These are phyloP conservation scores for Gambusia yucatana DNA, from an alignment of 2,797 vertebrate genomes.

Conservation along the genomic window DNA sequence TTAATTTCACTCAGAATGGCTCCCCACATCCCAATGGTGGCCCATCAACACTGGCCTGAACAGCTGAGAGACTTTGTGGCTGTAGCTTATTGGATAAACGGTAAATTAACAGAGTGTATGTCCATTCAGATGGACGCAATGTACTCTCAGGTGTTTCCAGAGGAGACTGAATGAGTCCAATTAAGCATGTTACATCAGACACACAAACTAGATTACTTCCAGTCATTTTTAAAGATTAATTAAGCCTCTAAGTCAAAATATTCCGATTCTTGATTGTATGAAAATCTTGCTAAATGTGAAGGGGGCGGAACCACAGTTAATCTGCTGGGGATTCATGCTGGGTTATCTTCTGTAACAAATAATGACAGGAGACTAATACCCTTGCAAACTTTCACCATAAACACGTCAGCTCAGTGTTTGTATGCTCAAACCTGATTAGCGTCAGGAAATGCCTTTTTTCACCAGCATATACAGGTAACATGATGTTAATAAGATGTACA, in stretches of 20 bases:
- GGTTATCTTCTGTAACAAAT: conserved; percentile 75
- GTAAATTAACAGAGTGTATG: conserved; percentile 89
- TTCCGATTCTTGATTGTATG: conserved; percentile 90
- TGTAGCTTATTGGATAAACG: conserved; percentile 88
- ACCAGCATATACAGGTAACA: conserved; percentile 12
- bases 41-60: conserved; percentile 42
- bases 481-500: neutral
- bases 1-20: conserved; percentile 71
- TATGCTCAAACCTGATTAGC: conserved; percentile 15
- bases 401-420: conserved; percentile 3
- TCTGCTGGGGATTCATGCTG: neutral
- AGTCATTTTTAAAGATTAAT: conserved; percentile 96
- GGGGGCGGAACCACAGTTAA: neutral
- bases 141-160: conserved; percentile 94
- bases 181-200: conserved; percentile 90
- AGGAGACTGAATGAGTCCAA: conserved; percentile 91
- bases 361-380: conserved; percentile 86
- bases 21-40: conserved; percentile 57
- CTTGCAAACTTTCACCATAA: conserved; percentile 67
- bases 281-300: conserved; percentile 72
- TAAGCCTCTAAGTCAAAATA: conserved; percentile 94
- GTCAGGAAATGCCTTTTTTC: conserved; percentile 5
- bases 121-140: conserved; percentile 86
- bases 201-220: conserved; percentile 92
- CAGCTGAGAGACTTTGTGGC: conserved; percentile 53